Evolutionary conservation across 2,888 invertebrate species (phyloP).

Genomic region (Halictus quadricinctus): DNA sequence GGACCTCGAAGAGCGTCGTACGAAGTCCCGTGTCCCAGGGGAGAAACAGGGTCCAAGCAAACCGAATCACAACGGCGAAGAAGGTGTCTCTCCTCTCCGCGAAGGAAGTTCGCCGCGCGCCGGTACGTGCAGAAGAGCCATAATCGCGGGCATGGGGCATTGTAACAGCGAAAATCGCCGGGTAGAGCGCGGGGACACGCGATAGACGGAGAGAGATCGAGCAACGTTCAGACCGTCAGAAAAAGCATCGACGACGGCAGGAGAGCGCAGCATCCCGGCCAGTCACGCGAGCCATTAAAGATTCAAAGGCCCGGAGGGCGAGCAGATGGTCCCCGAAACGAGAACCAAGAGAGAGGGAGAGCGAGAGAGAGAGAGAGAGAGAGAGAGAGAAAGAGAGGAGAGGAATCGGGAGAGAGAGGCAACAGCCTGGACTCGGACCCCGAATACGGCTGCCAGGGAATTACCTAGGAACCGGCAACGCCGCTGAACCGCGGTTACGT

Average conservation of each 20-base stretch:
- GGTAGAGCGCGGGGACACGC: constrained; percentile 1
- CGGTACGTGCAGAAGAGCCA: not conserved
- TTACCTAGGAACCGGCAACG: constrained; percentile 68
- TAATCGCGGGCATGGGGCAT: constrained; percentile 2
- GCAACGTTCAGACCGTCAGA: constrained; percentile 21
- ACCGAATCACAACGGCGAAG: not conserved
- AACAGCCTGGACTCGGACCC: constrained; percentile 50
- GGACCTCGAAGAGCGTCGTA: not conserved
- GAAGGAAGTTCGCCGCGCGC: not conserved
- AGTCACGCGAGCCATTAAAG: constrained; percentile 82
- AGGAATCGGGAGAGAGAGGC: constrained; percentile 42
- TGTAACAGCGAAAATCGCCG: not conserved
- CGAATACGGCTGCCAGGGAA: constrained; percentile 39
- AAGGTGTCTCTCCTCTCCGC: not conserved
- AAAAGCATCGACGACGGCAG: constrained; percentile 8
- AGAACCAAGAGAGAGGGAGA: constrained; percentile 7
- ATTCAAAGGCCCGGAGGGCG: constrained; percentile 79
- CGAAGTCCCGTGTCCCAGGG: not conserved
- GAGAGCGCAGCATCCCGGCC: constrained; percentile 43
- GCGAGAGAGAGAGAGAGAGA: too few species aligned
- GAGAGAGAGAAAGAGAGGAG: not conserved
- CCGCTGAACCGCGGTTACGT: constrained; percentile 57
- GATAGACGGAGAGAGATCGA: not conserved
- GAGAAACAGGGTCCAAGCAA: not conserved
- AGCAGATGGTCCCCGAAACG: constrained; percentile 79